Base-by-base conservation (phyloP, 2,888 invertebrate species). In the Drosophila leonis region DNA sequence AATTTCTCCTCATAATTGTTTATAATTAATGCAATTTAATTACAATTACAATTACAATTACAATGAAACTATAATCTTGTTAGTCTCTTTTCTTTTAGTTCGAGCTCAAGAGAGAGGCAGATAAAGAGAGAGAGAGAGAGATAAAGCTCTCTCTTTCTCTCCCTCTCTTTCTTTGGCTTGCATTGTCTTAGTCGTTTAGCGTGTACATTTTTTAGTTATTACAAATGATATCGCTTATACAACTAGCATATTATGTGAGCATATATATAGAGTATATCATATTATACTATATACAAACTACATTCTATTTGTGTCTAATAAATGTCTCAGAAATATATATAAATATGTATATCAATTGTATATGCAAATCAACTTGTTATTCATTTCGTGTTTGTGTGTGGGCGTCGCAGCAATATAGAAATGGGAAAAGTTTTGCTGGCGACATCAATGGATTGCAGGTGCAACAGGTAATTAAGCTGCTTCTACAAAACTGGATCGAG, bases 251-350 rank as follows among this genome's bases (percentile, higher is more conserved):
- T 31, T 49, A 83, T 83, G 75, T 71, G 69, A 86, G 66, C 73
- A 86, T 79, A 67, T 79, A 67, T 72, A 68, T 73, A 76, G 69
- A 60, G 59, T 83, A 80, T 65, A 83, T 67, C 61, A 74, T 65
- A 80, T 67, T 67, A 74, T 64, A 79, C 68, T 65, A 72, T 76
- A 72, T 76, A 79, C n/a, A 51, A 52, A 77, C 78, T 80, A 86
- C 76, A 85, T 84, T 88, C 74, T 83, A 88, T 90, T 90, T 90
- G 84, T 90, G 91, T 90, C 88, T 90, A 89, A 89, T 89, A 89
- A 90, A 89, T 88, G 90, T 90, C 85, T 85, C 90, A 88, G 87
- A 85, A 83, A 84, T 77, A 52, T 52, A 51, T 52, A 52, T 52
- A 35, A 20, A 15, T 35, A 52, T 52, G 52, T 52, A 52, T 64